Conservation (phyloP, 2,888 invertebrate genomes). For the Lasioglossum morio region DNA sequence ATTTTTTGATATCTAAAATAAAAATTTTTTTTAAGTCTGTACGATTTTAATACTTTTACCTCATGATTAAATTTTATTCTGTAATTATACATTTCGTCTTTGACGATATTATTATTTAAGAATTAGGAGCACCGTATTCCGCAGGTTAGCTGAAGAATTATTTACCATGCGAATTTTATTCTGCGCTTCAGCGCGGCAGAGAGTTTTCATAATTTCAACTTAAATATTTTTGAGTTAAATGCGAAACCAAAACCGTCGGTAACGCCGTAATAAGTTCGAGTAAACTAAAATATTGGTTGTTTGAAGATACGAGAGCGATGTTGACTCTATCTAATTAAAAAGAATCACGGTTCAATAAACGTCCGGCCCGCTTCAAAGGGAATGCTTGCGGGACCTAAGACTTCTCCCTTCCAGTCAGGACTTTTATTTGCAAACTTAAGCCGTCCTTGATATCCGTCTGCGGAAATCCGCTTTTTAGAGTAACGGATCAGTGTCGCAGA, state of each 20-base stretch:
- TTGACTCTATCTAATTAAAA: constrained; percentile 1
- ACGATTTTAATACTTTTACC: neutral
- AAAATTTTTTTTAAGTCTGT: neutral
- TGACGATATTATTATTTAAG: neutral
- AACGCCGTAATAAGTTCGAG: neutral
- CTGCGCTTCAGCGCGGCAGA: neutral
- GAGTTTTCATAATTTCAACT: neutral
- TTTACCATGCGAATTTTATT: neutral
- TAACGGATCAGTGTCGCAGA: constrained; percentile 2
- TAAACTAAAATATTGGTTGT: constrained; percentile 2
- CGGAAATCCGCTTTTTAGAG: neutral
- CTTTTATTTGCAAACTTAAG: constrained; percentile 5
- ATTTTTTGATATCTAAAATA: neutral
- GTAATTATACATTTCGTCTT: neutral
- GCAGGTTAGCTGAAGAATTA: neutral
- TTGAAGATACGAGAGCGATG: neutral
- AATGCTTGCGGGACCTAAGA: neutral
- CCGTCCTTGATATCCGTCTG: neutral
- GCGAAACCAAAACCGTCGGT: neutral
- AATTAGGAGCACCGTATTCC: neutral
- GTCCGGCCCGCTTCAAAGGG: neutral
- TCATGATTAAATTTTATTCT: neutral
- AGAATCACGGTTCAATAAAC: constrained; percentile 4
- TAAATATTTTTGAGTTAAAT: neutral
- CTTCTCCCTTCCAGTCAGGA: neutral